Conservation (phyloP, 2,888 invertebrate genomes). For the Leptinotarsa peninsularis region DNA sequence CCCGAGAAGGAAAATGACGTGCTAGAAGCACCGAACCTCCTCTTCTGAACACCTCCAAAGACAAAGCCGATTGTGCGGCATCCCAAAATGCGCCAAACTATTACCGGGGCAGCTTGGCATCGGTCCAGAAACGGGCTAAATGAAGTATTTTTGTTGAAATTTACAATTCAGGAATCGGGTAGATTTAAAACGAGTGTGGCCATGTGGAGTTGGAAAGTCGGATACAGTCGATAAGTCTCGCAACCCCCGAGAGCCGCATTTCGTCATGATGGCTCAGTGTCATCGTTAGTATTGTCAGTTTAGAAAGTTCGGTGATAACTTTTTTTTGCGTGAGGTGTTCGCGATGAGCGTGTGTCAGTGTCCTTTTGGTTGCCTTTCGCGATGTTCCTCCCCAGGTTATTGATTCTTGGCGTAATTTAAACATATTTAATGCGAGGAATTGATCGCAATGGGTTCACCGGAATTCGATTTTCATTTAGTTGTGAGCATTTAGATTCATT, state of each 20-base stretch:
- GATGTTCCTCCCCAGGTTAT: slow-evolving; percentile 13
- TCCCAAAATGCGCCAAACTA: slow-evolving; percentile 39
- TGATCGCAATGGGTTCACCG: slow-evolving; percentile 49
- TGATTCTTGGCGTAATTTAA: slow-evolving; percentile 31
- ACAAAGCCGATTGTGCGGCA: slow-evolving; percentile 23
- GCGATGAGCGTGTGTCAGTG: neutral
- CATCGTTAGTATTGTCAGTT: slow-evolving; percentile 50
- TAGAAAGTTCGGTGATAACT: slow-evolving; percentile 16
- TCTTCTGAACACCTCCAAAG: neutral
- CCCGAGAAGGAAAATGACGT: neutral
- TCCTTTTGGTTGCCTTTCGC: neutral
- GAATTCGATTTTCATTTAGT: slow-evolving; percentile 37
- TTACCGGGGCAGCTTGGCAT: slow-evolving; percentile 33
- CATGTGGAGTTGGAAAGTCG: slow-evolving; percentile 44
- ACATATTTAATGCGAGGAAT: slow-evolving; percentile 43
- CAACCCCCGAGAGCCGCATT: slow-evolving; percentile 59
- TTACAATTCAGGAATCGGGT: slow-evolving; percentile 33
- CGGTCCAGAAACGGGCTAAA: slow-evolving; percentile 35
- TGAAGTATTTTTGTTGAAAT: slow-evolving; percentile 35
- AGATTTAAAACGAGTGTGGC: slow-evolving; percentile 48
- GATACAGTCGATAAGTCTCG: slow-evolving; percentile 51
- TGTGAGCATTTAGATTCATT: slow-evolving; percentile 16
- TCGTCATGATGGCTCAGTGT: slow-evolving; percentile 59
- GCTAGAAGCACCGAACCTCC: neutral
- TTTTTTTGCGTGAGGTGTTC: slow-evolving; percentile 10